Evolutionary conservation across 2,113 vertebrate species (phyloP).

Genomic region (Aptenodytes patagonicus): DNA sequence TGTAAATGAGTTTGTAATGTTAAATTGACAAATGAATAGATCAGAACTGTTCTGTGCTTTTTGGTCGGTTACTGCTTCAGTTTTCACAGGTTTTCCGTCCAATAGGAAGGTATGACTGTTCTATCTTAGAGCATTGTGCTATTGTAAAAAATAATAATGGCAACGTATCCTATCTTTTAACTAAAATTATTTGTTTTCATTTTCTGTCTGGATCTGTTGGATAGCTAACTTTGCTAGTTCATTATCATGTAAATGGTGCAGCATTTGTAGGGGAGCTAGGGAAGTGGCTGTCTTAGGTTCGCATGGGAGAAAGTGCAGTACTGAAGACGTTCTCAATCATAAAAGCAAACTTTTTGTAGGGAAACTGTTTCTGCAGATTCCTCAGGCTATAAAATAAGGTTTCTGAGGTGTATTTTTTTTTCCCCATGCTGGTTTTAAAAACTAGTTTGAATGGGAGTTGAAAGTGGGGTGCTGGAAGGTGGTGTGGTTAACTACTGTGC

Average conservation of each 20-base stretch:
- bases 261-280: background rate
- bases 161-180: background rate
- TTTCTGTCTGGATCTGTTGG: background rate
- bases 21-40: background rate
- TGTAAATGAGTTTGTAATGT: background rate
- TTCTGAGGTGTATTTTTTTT: background rate
- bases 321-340: background rate
- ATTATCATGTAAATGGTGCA: background rate
- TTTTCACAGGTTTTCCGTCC: background rate
- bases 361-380: background rate
- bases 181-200: background rate
- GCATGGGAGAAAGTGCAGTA: accelerated
- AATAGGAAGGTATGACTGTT: background rate
- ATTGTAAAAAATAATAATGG: background rate
- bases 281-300: background rate
- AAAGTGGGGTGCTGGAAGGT: background rate
- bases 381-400: background rate
- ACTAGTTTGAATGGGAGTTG: background rate
- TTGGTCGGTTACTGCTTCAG: background rate
- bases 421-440: background rate
- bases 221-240: background rate
- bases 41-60: background rate
- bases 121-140: background rate
- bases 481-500: background rate
- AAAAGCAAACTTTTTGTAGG: background rate